Conservation (phyloP, 2,888 invertebrate genomes). For the Chelonus formosanus region DNA sequence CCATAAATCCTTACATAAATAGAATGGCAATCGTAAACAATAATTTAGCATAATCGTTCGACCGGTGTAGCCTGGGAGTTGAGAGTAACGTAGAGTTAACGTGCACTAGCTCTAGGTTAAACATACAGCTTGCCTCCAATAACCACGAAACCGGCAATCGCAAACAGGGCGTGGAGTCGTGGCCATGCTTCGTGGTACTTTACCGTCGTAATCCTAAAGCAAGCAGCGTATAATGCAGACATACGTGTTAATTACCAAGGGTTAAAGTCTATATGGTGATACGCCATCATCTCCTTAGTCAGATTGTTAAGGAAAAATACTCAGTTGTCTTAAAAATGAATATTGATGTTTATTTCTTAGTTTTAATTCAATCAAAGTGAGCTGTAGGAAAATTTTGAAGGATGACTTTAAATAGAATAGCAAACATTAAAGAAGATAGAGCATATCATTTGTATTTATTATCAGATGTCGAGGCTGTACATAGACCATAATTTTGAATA, state of each 20-base stretch:
- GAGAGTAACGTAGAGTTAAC: constrained; percentile 8
- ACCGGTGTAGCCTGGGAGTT: constrained; percentile 32
- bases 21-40: constrained; percentile 50
- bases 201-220: constrained; percentile 57
- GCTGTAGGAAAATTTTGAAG: neutral
- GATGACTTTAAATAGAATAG: neutral
- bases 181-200: constrained; percentile 51
- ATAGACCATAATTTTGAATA: constrained; percentile 57
- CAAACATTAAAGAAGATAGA: constrained; percentile 12
- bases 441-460: constrained; percentile 40
- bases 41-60: constrained; percentile 58
- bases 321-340: neutral
- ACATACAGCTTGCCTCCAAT: constrained; percentile 46
- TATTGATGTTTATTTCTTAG: neutral
- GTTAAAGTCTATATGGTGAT: constrained; percentile 11
- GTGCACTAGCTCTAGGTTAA: constrained; percentile 2
- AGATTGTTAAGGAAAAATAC: neutral
- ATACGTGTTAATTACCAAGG: constrained; percentile 50
- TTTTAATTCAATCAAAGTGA: constrained; percentile 4
- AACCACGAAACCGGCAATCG: constrained; percentile 57
- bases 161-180: constrained; percentile 45
- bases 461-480: constrained; percentile 26
- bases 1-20: constrained; percentile 42
- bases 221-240: constrained; percentile 60
- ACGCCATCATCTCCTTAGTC: constrained; percentile 13